These are phyloP conservation scores for Phrynosoma platyrhinos DNA, from an alignment of 2,113 vertebrate genomes.

Conservation along the genomic window DNA sequence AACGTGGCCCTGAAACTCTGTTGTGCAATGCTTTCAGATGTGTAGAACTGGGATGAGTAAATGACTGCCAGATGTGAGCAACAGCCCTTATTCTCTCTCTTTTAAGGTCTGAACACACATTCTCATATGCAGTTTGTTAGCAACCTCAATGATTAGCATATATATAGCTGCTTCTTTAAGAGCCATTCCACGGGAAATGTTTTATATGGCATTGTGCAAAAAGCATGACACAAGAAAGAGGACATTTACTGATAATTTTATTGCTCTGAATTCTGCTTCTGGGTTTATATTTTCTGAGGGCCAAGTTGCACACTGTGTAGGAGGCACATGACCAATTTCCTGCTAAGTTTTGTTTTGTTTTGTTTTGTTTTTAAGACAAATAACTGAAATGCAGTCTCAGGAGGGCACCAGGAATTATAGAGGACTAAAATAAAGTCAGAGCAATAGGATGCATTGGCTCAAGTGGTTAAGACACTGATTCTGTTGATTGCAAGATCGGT, in stretches of 20 bases:
- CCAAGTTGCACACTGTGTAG: background rate
- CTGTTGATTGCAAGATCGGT: too few species aligned
- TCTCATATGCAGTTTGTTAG: slow-evolving; percentile 40
- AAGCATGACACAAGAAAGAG: background rate
- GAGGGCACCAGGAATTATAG: background rate
- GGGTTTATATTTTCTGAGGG: background rate
- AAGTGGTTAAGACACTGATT: too few species aligned
- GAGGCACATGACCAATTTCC: background rate
- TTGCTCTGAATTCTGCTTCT: background rate
- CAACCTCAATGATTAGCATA: slow-evolving; percentile 41
- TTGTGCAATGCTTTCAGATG: slow-evolving; percentile 73
- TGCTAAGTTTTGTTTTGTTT: background rate
- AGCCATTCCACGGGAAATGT: slow-evolving; percentile 38
- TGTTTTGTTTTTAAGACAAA: background rate
- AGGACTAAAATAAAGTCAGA: background rate
- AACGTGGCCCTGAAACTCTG: slow-evolving; percentile 57
- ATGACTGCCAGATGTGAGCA: slow-evolving; percentile 70
- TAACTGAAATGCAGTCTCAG: background rate
- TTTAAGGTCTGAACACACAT: slow-evolving; percentile 50
- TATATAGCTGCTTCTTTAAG: slow-evolving; percentile 16
- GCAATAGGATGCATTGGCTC: too few species aligned
- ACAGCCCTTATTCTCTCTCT: slow-evolving; percentile 40
- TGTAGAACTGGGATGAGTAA: slow-evolving; percentile 63
- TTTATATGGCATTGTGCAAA: slow-evolving; percentile 29
- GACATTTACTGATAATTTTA: slow-evolving; percentile 35